phyloP scores from a whole-genome alignment of 2,888 invertebrate genomes.

The Entomobrya proxima region DNA sequence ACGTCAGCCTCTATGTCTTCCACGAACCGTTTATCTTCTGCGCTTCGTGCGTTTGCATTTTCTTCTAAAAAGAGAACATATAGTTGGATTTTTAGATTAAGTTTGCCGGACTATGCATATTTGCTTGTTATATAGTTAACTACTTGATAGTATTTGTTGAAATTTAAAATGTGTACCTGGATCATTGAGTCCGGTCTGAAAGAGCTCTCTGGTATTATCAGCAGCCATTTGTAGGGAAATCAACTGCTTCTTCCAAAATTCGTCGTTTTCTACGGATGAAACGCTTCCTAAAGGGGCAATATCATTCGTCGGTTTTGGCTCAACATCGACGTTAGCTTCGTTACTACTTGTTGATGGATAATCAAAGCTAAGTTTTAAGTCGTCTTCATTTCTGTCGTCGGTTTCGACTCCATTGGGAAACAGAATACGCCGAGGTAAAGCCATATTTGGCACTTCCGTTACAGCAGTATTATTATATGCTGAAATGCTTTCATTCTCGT shows the following conservation, averaged over 20 bases:
- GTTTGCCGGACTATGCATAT: no score
- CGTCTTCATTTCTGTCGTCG: constrained; percentile 4
- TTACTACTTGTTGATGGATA: not conserved
- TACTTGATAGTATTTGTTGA: not conserved
- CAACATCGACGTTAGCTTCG: not conserved
- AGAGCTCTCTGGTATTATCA: constrained; percentile 59
- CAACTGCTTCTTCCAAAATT: constrained; percentile 68
- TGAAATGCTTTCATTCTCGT: not conserved
- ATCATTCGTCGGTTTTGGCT: not conserved
- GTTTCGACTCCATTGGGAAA: constrained; percentile 36
- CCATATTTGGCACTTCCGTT: not conserved
- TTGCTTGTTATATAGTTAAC: no score
- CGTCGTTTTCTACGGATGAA: constrained; percentile 57
- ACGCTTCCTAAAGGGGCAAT: not conserved
- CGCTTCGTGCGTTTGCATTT: not conserved
- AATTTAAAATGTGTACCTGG: constrained; percentile 19
- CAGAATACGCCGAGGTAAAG: constrained; percentile 24
- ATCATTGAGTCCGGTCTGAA: constrained; percentile 56
- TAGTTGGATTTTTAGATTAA: no score
- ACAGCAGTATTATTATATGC: not conserved
- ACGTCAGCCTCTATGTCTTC: constrained; percentile 70
- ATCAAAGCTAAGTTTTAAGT: constrained; percentile 9
- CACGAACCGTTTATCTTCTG: constrained; percentile 65
- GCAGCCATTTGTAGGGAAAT: constrained; percentile 67
- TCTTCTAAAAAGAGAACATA: constrained; percentile 55